phyloP scores from a whole-genome alignment of 1,140 invertebrate genomes.

The Holcopasites calliopsidis region DNA sequence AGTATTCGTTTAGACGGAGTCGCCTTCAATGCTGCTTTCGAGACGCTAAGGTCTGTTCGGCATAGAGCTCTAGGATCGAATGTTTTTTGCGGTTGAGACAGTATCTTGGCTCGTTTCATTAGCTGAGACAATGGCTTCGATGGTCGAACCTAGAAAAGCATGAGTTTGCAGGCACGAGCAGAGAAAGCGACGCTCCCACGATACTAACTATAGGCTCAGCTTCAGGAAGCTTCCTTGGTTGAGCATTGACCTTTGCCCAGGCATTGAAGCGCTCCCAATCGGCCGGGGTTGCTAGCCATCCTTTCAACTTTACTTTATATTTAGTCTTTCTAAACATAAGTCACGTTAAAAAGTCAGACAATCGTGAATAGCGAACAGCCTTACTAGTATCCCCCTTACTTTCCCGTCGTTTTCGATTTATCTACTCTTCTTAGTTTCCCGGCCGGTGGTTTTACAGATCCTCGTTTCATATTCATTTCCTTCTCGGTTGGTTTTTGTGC shows the following conservation, averaged over 20 bases:
- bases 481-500: background rate
- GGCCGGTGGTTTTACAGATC: background rate
- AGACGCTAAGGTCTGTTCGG: background rate
- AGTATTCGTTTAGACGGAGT: slow-evolving; percentile 40
- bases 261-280: slow-evolving; percentile 65
- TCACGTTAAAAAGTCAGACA: background rate
- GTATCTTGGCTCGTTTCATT: slow-evolving; percentile 35
- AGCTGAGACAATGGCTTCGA: slow-evolving; percentile 51
- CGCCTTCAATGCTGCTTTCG: slow-evolving; percentile 49
- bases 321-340: background rate
- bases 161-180: too few relatives aligned
- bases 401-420: background rate
- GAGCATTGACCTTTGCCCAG: slow-evolving; percentile 60
- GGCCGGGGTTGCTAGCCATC: slow-evolving; percentile 60
- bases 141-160: slow-evolving; percentile 39
- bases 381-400: background rate
- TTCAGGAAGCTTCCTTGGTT: slow-evolving; percentile 52
- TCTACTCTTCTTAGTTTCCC: background rate
- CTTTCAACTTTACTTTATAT: slow-evolving; percentile 38
- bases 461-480: background rate
- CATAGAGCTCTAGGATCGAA: slow-evolving; percentile 12
- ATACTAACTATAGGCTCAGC: slow-evolving; percentile 54
- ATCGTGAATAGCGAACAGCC: too few relatives aligned
- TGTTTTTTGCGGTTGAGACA: slow-evolving; percentile 26
- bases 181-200: too few relatives aligned